Conservation (phyloP, 2,113 vertebrate species). For the Sisor rabdophorus region DNA sequence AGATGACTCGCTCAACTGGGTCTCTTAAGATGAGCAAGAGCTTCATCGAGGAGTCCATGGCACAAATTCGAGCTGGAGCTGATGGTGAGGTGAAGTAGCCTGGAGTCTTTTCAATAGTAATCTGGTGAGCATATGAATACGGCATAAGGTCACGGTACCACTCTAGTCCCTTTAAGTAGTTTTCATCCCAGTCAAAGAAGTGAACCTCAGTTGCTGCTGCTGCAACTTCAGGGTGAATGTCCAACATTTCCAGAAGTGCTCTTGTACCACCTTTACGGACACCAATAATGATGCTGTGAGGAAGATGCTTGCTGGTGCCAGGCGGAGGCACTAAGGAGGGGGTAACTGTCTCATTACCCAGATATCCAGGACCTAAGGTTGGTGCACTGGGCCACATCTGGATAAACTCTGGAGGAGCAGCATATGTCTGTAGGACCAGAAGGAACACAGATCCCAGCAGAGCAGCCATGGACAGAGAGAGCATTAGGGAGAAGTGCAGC, state of each 20-base stretch:
- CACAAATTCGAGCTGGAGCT: constrained; percentile 81
- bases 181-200: constrained; percentile 94
- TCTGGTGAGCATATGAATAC: constrained; percentile 85
- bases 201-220: constrained; percentile 90
- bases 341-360: constrained; percentile 70
- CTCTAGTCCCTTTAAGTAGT: constrained; percentile 84
- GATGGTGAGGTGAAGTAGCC: constrained; percentile 88
- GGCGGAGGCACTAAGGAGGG: constrained; percentile 70
- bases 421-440: constrained; percentile 72
- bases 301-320: constrained; percentile 77
- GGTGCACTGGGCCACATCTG: constrained; percentile 61
- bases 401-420: constrained; percentile 64
- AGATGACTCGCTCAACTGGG: constrained; percentile 86
- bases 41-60: constrained; percentile 89
- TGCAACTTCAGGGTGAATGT: constrained; percentile 87
- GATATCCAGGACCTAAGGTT: constrained; percentile 58
- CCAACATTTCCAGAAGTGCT: constrained; percentile 87
- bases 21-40: constrained; percentile 86
- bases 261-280: constrained; percentile 90
- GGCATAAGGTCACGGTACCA: constrained; percentile 90
- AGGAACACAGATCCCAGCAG: constrained; percentile 75
- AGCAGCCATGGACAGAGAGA: constrained; percentile 72
- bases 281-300: constrained; percentile 88
- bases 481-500: constrained; percentile 7
- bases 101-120: constrained; percentile 91